Evolutionary conservation across 2,797 vertebrate genomes (phyloP).

Genomic region (Myiothlypis chrysogaster): DNA sequence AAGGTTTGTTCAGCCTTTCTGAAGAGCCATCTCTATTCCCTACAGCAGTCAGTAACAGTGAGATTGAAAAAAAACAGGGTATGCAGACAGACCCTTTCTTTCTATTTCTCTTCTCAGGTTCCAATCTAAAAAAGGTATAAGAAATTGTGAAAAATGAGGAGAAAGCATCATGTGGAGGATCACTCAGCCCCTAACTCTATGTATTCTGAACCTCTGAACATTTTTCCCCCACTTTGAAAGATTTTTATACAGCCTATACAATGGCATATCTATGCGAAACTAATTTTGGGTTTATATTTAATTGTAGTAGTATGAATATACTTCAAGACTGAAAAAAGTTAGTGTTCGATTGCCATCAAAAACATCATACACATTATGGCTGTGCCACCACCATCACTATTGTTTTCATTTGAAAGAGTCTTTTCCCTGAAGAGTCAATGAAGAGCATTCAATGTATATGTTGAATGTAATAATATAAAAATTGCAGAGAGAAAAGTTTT

Average conservation of each 20-base stretch:
- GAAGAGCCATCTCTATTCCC: neutral
- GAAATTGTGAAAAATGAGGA: neutral
- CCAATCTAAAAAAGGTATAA: neutral
- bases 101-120: neutral
- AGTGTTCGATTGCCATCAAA: neutral
- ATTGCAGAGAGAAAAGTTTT: neutral
- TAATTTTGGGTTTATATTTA: neutral
- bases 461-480: neutral
- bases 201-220: neutral
- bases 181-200: neutral
- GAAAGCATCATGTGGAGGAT: neutral
- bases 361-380: neutral
- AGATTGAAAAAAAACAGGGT: neutral
- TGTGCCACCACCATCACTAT: neutral
- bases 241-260: neutral
- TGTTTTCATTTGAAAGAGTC: neutral
- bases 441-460: neutral
- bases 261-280: neutral
- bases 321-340: neutral
- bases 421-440: neutral
- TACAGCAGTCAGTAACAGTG: neutral
- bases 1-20: neutral
- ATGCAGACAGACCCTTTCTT: neutral
- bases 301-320: neutral
- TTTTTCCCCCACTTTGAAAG: fast-evolving